Evolutionary conservation across 2,888 invertebrate species (phyloP).

Genomic region (Megaustenia siamemsis): DNA sequence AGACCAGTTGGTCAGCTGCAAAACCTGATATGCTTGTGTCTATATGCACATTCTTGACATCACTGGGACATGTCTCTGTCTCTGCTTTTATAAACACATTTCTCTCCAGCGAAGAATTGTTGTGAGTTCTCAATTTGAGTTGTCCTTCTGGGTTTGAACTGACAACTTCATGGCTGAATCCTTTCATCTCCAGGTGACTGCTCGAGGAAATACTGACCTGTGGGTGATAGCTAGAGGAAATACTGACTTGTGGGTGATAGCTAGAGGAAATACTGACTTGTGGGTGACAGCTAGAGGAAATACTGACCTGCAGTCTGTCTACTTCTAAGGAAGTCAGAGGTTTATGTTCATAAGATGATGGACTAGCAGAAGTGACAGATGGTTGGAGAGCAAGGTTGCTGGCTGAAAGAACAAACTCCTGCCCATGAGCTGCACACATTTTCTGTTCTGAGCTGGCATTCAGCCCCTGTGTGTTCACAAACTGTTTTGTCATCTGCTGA

Average conservation of each 20-base stretch:
- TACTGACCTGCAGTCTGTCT: neutral
- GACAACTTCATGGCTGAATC: neutral
- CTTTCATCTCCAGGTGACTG: conserved; percentile 1
- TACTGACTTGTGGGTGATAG: too few species aligned
- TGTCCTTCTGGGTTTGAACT: neutral
- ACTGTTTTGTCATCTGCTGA: neutral
- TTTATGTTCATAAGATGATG: conserved; percentile 28
- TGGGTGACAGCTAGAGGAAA: conserved; percentile 14
- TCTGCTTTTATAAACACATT: conserved; percentile 18
- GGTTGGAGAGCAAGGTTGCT: conserved; percentile 39
- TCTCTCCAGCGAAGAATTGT: conserved; percentile 3
- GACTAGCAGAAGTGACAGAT: conserved; percentile 23
- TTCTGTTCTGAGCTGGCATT: conserved; percentile 43
- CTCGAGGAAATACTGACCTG: too few species aligned
- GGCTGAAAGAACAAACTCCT: conserved; percentile 49
- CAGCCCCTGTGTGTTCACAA: conserved; percentile 40
- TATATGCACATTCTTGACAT: neutral
- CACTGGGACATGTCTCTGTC: neutral
- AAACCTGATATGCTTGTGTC: neutral
- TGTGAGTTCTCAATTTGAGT: conserved; percentile 4
- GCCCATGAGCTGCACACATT: conserved; percentile 40
- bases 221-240: too few species aligned
- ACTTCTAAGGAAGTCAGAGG: conserved; percentile 4
- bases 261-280: conserved; percentile 11
- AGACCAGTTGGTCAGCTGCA: neutral